Percentiles rank a stretch among this genome's conserved stretches.
Conservation (phyloP, 2,797 vertebrate genomes). For the Coregonus suidteri region DNA sequence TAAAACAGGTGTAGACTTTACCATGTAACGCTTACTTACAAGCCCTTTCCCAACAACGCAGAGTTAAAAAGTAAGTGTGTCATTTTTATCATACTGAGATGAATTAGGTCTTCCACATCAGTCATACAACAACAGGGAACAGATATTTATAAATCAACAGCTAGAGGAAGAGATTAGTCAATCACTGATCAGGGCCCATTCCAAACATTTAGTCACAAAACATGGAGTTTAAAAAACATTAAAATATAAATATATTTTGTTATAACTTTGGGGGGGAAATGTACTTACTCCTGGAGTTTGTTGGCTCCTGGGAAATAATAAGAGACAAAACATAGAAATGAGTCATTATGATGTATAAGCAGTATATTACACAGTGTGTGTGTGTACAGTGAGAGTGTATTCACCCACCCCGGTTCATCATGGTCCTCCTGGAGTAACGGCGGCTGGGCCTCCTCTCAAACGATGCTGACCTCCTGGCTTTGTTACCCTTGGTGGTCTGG, state of each 20-base stretch:
- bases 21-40: no score
- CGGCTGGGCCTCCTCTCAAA: conserved; percentile 97
- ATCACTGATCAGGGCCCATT: not conserved
- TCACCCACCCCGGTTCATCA: conserved; percentile 62
- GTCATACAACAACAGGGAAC: not conserved
- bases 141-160: not conserved
- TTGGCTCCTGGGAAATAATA: conserved; percentile 61
- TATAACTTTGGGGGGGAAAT: not conserved
- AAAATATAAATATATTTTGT: no score
- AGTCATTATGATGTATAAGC: not conserved
- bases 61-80: not conserved
- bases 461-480: conserved; percentile 90
- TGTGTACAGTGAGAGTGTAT: no score
- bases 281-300: conserved; percentile 73
- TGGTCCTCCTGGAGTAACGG: conserved; percentile 91
- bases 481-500: conserved; percentile 95
- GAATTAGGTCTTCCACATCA: not conserved
- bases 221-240: not conserved
- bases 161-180: not conserved
- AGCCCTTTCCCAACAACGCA: no score
- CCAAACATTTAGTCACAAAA: not conserved
- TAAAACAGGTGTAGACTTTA: no score
- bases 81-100: not conserved
- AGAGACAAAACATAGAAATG: conserved; percentile 17
- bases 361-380: no score